Conservation (phyloP, 1,140 invertebrate genomes). For the Drosophila serrata region DNA sequence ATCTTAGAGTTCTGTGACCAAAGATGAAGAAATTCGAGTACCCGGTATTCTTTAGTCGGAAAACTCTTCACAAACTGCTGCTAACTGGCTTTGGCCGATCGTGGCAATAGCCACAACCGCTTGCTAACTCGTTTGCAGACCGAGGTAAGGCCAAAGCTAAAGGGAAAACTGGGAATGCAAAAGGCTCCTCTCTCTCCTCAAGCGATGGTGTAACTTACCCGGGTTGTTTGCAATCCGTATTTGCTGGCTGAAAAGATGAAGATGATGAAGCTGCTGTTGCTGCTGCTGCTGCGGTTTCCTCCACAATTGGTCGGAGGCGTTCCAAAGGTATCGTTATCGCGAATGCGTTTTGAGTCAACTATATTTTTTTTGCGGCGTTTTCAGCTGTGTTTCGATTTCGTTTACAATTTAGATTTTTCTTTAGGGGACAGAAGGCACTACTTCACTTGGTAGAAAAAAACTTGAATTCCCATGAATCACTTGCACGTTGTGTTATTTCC, state of each 20-base stretch:
- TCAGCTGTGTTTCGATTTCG: constrained; percentile 25
- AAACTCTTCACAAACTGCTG: constrained; percentile 8
- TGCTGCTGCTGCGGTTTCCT: constrained; percentile 58
- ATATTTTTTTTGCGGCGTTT: constrained; percentile 25
- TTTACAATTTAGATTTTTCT: constrained; percentile 43
- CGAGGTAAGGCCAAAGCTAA: constrained; percentile 14
- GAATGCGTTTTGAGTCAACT: constrained; percentile 70
- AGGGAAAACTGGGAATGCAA: constrained; percentile 48
- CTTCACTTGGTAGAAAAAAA: constrained; percentile 51
- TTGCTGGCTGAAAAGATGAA: constrained; percentile 28
- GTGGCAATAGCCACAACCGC: constrained; percentile 35
- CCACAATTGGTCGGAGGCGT: constrained; percentile 33
- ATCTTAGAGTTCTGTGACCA: background rate
- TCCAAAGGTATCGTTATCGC: constrained; percentile 63
- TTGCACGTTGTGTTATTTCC: constrained; percentile 62
- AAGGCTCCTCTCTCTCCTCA: constrained; percentile 40
- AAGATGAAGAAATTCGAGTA: background rate
- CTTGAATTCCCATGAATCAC: constrained; percentile 60
- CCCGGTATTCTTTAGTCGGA: constrained; percentile 18
- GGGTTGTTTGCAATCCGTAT: constrained; percentile 44
- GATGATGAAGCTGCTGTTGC: constrained; percentile 42
- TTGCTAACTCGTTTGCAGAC: constrained; percentile 67
- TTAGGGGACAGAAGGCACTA: constrained; percentile 6
- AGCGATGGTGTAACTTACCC: constrained; percentile 68
- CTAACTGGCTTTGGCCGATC: constrained; percentile 27